Percentiles rank a stretch among this genome's conserved stretches.
Conservation (phyloP, 2,113 vertebrate species). For the Electrona antarctica region DNA sequence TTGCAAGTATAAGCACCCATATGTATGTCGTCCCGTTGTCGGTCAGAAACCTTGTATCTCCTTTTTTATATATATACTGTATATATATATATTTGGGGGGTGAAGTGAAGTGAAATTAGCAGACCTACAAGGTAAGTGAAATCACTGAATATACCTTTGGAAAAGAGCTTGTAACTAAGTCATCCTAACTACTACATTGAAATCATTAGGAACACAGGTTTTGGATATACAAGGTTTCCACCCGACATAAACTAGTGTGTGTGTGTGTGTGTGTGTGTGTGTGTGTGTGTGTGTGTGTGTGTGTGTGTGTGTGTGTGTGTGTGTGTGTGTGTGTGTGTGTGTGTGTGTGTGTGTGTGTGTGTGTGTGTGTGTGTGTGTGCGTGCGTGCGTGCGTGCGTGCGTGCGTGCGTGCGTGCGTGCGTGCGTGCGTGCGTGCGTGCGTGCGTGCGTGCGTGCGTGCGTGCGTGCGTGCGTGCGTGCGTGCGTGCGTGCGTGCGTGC, state of each 20-base stretch:
- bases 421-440: background rate
- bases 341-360: slow-evolving; percentile 11
- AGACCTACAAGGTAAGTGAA: no score
- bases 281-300: background rate
- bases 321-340: slow-evolving; percentile 4
- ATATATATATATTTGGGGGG: no score
- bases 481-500: no score
- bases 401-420: background rate
- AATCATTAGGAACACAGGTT: no score
- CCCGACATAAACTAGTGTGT: background rate
- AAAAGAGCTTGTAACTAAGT: no score
- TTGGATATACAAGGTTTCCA: no score
- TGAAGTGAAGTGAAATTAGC: no score
- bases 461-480: slow-evolving; percentile 21
- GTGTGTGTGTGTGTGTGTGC: slow-evolving; percentile 19
- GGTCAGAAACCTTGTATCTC: no score
- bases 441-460: background rate
- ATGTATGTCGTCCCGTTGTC: background rate
- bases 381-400: background rate
- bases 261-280: background rate
- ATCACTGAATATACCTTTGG: no score
- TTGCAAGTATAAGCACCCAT: background rate
- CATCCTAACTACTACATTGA: no score
- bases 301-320: background rate
- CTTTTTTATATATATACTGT: no score